phyloP scores from a whole-genome alignment of 2,888 invertebrate species.

The Ophraella communa region DNA sequence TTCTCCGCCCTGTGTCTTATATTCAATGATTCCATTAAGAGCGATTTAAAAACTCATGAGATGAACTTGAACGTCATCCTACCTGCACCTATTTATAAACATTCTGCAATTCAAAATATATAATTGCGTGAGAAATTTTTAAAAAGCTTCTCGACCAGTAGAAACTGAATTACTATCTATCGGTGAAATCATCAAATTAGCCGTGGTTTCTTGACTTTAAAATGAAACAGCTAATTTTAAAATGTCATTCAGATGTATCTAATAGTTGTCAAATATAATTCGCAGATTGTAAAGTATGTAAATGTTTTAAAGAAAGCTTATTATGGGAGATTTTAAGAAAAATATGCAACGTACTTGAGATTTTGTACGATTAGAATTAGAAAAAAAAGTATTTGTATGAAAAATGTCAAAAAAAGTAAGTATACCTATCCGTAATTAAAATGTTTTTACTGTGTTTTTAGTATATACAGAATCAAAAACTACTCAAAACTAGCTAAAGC shows the following conservation, averaged over 20 bases:
- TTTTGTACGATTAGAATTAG: no score
- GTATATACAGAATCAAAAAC: no score
- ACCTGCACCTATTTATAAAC: conserved; percentile 24
- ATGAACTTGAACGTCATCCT: conserved; percentile 27
- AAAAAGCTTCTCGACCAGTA: background rate
- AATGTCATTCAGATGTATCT: no score
- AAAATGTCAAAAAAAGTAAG: background rate
- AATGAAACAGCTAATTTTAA: no score
- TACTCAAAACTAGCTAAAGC: no score
- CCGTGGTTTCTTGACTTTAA: no score
- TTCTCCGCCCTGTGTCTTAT: conserved; percentile 51
- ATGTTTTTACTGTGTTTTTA: background rate
- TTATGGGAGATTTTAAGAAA: no score
- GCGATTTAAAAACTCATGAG: conserved; percentile 24
- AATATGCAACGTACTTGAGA: no score
- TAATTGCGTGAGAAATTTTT: conserved; percentile 35
- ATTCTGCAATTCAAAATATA: conserved; percentile 35
- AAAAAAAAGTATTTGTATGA: background rate
- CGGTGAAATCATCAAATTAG: no score
- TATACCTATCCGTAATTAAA: background rate
- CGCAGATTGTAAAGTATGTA: no score
- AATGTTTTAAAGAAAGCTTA: no score
- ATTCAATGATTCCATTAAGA: conserved; percentile 47
- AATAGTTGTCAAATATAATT: no score
- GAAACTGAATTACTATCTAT: background rate